Conservation (phyloP, 1,140 invertebrate species). For the Heliconius melpomene region DNA sequence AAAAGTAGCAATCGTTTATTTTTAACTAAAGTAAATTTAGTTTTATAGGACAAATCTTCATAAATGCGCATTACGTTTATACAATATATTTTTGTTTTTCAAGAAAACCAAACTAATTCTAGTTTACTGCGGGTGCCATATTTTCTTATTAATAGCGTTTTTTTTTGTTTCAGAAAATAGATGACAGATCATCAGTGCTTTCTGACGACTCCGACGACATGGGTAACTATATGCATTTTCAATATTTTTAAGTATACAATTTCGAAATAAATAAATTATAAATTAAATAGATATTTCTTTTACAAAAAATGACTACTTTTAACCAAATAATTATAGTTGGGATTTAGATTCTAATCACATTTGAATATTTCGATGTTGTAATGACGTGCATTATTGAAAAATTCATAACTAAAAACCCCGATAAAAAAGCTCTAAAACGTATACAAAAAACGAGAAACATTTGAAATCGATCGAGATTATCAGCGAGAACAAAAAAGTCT, state of each 20-base stretch:
- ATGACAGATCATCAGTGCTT: slow-evolving; percentile 51
- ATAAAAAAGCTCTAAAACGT: too few relatives aligned
- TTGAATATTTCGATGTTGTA: too few relatives aligned
- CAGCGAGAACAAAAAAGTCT: too few relatives aligned
- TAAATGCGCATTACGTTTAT: slow-evolving; percentile 25
- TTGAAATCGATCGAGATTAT: too few relatives aligned
- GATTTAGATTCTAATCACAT: too few relatives aligned
- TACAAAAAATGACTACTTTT: too few relatives aligned
- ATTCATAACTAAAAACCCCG: too few relatives aligned
- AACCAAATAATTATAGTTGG: too few relatives aligned
- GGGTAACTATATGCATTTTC: slow-evolving; percentile 39
- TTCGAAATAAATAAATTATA: neutral
- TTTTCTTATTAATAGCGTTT: slow-evolving; percentile 5
- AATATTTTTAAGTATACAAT: neutral
- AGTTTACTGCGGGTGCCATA: neutral
- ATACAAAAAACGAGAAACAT: too few relatives aligned
- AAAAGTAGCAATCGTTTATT: slow-evolving; percentile 32
- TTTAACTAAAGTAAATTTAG: slow-evolving; percentile 33
- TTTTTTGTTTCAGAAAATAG: slow-evolving; percentile 65
- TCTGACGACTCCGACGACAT: slow-evolving; percentile 56
- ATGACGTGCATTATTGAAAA: too few relatives aligned
- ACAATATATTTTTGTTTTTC: slow-evolving; percentile 2
- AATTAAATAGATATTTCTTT: neutral
- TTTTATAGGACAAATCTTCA: slow-evolving; percentile 33
- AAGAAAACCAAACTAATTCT: neutral